phyloP scores from a whole-genome alignment of 2,797 vertebrate species.

The Mormyrus proboscirostris region DNA sequence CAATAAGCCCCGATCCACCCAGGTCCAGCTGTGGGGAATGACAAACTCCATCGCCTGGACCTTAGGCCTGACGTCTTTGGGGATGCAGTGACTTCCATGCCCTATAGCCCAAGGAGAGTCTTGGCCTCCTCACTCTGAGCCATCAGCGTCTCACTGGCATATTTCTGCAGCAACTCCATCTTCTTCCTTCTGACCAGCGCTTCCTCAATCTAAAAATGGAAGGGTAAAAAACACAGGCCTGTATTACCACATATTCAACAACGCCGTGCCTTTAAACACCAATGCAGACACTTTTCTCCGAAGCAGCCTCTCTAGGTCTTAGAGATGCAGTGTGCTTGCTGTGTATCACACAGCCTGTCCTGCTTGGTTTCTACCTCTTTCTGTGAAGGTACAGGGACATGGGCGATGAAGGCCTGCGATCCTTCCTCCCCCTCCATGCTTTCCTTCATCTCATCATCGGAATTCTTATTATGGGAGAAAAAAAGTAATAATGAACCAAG shows the following conservation, averaged over 20 bases:
- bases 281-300: not conserved
- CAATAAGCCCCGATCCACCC: not conserved
- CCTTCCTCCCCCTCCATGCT: constrained; percentile 74
- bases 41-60: not conserved
- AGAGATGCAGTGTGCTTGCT: not conserved
- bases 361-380: constrained; percentile 72
- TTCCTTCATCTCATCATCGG: constrained; percentile 69
- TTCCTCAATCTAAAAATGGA: constrained; percentile 76
- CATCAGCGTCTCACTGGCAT: constrained; percentile 86
- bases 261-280: not conserved
- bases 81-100: not conserved
- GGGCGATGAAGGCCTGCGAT: constrained; percentile 80
- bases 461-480: constrained; percentile 45
- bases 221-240: not conserved
- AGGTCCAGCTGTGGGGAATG: not conserved
- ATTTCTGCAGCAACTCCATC: constrained; percentile 92
- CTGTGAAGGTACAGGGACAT: constrained; percentile 89
- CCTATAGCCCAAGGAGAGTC: constrained; percentile 76
- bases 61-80: not conserved
- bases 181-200: constrained; percentile 90
- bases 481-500: not conserved
- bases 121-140: constrained; percentile 88
- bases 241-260: not conserved
- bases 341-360: not conserved
- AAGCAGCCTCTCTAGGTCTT: not conserved